These are phyloP conservation scores for Oriolus oriolus DNA, from an alignment of 2,113 vertebrate genomes.

Conservation along the genomic window DNA sequence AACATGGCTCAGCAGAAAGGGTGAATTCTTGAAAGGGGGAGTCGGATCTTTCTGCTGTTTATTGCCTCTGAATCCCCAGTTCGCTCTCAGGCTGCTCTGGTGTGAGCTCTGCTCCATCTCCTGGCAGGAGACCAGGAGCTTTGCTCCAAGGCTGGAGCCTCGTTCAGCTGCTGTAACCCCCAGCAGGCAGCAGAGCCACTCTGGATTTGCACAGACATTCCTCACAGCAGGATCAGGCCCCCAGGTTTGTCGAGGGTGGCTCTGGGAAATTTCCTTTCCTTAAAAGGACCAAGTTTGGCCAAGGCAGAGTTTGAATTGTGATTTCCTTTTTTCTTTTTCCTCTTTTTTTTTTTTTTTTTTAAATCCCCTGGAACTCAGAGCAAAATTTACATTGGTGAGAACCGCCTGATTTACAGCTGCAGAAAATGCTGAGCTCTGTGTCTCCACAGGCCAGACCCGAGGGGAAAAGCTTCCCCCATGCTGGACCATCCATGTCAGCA, in stretches of 20 bases:
- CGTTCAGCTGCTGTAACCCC: background rate
- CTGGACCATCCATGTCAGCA: background rate
- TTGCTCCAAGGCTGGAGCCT: background rate
- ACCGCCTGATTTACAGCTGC: background rate
- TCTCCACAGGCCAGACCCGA: background rate
- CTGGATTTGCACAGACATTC: background rate
- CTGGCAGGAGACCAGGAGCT: background rate
- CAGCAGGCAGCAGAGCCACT: background rate
- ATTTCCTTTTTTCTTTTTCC: background rate
- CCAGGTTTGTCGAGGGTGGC: conserved; percentile 29
- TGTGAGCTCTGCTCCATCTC: background rate
- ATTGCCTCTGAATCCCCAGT: background rate
- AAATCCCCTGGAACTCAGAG: background rate
- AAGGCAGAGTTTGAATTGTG: background rate
- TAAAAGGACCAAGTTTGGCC: conserved; percentile 46
- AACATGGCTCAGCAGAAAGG: conserved; percentile 50
- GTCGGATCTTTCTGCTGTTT: background rate
- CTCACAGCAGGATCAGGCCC: conserved; percentile 13
- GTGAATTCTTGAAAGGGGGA: background rate
- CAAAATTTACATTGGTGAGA: background rate
- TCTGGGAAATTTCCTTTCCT: conserved; percentile 59
- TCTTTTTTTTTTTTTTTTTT: background rate
- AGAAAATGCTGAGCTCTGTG: background rate
- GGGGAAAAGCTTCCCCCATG: background rate
- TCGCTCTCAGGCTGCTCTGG: background rate